Percentiles rank a stretch among this genome's conserved stretches.
These are phyloP conservation scores for Leptinotarsa juncta DNA, from an alignment of 2,888 invertebrate species.

Conservation along the genomic window DNA sequence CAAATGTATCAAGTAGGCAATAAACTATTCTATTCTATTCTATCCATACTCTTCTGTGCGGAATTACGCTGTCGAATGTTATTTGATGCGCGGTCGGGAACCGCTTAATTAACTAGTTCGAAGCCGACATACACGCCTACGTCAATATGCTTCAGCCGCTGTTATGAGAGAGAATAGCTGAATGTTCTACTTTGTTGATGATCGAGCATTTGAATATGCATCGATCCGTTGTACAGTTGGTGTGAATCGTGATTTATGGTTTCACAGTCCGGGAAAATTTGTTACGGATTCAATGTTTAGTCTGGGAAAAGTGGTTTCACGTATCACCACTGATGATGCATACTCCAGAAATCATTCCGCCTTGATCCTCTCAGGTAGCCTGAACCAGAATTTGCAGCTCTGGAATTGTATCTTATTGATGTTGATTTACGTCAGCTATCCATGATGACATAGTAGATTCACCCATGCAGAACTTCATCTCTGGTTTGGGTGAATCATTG, in stretches of 20 bases:
- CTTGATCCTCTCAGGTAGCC: no score
- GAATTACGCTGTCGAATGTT: neutral
- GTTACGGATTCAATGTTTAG: neutral
- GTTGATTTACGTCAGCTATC: no score
- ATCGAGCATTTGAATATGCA: neutral
- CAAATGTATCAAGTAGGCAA: no score
- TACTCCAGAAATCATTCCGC: no score
- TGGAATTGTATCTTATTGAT: no score
- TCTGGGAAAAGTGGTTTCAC: neutral
- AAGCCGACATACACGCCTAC: neutral
- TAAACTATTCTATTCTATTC: no score
- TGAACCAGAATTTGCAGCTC: no score
- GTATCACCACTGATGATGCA: no score
- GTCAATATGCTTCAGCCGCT: neutral
- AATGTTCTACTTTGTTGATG: conserved; percentile 1
- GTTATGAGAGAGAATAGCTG: neutral
- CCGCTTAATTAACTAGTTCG: conserved; percentile 2
- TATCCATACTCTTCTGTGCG: neutral
- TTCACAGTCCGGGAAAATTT: neutral
- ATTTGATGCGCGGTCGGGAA: neutral
- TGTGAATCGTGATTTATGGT: neutral
- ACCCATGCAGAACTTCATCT: no score
- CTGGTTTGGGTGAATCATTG: no score
- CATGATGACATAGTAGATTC: no score
- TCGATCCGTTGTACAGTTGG: neutral